These are phyloP conservation scores for Tinea pellionella DNA, from an alignment of 2,888 invertebrate genomes.

Conservation along the genomic window DNA sequence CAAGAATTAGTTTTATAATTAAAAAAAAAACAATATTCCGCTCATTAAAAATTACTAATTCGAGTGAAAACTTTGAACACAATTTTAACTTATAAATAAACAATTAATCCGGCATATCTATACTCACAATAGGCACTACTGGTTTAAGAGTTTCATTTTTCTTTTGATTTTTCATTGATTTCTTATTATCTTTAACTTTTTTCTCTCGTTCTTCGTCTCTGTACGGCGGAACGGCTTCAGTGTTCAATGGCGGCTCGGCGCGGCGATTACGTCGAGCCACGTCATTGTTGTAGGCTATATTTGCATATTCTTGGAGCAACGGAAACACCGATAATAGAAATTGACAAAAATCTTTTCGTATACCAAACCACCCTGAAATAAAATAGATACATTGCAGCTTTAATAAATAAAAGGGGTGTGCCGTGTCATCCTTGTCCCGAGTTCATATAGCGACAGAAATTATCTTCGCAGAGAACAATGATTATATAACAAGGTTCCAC, in stretches of 20 bases:
- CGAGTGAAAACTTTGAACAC: no score
- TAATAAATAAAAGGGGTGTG: no score
- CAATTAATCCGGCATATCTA: constrained; percentile 90
- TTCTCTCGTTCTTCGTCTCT: constrained; percentile 51
- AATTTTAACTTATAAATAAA: background rate
- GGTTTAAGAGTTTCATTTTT: constrained; percentile 86
- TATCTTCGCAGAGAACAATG: no score
- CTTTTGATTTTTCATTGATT: constrained; percentile 75
- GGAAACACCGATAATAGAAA: constrained; percentile 96
- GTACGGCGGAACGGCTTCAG: constrained; percentile 55
- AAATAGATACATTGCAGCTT: no score
- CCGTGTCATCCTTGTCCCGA: no score
- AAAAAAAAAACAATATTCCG: no score
- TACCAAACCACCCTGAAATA: constrained; percentile 97
- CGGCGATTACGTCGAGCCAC: constrained; percentile 35
- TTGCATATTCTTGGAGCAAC: constrained; percentile 96
- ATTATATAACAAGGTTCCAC: no score
- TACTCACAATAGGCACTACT: constrained; percentile 88
- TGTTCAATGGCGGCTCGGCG: constrained; percentile 44
- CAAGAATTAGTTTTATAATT: no score
- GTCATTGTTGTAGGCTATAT: constrained; percentile 92
- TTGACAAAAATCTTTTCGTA: constrained; percentile 96
- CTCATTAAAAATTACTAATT: no score
- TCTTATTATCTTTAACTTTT: constrained; percentile 69
- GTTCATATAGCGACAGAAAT: no score